Base-by-base conservation (phyloP, 1,140 invertebrate species). In the Protaetia brevitarsis region DNA sequence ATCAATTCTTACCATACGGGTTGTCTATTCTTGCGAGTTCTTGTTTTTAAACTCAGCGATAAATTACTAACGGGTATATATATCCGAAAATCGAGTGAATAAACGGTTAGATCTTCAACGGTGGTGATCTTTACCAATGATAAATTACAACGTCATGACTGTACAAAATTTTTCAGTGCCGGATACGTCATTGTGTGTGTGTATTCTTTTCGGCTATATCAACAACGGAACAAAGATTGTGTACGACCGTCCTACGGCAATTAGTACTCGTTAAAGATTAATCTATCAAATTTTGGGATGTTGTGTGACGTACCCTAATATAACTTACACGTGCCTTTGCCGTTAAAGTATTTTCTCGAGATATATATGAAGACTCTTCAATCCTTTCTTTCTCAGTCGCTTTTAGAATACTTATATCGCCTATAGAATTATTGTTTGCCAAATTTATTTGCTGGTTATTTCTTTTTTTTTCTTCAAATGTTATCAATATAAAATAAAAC, bases 111-210 rank as follows among this genome's bases (percentile, higher is more conserved):
- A 7, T 21, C 34, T 13, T 21, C 41, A 23, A 45, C 10, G 13
- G 37, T 21, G 37, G 16, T 45, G 37, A 45, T 45, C n/a, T n/a
- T 45, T 45, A 45, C 41, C 41, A 45, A 19, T 45, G 41, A 45
- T 45, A 45, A 45, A 45, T 45, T 45, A 8, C 23, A 45, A 45
- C 41, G 23, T 45, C 41, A 45, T 45, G 41, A 45, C 41, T 45
- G n/a, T 13, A 45, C 41, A 19, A 13, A 45, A 45, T 45, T 45
- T 45, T 45, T 21, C 16, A 21, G 3, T 45, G 13, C 41, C 4
- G 16, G 13, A 37, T 45, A 21, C 41, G n/a, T 45, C 13, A n/a
- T n/a, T n/a, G n/a, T n/a, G n/a, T n/a, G n/a, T n/a, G n/a, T n/a
- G 41, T 45, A 16, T 37, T 13, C 10, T 45, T 45, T 8, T 21